phyloP scores from a whole-genome alignment of 2,888 invertebrate genomes.

The Drosophila cracens region DNA sequence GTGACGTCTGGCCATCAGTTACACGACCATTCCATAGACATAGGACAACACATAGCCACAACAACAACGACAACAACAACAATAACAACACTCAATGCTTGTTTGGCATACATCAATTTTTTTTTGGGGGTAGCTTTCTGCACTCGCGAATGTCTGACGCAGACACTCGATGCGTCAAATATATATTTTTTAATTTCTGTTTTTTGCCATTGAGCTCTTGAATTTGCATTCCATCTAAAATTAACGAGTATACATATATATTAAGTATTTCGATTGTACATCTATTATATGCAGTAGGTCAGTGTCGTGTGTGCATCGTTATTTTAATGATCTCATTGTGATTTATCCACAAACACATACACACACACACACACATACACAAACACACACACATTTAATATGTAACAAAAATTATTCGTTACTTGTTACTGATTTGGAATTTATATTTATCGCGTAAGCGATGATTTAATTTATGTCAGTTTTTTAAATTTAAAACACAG shows the following conservation, averaged over 20 bases:
- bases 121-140: conserved; percentile 43
- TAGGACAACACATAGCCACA: conserved; percentile 31
- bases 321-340: conserved; percentile 47
- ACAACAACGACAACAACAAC: neutral
- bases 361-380: neutral
- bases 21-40: conserved; percentile 40
- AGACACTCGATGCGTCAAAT: conserved; percentile 64
- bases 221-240: conserved; percentile 61
- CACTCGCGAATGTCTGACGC: conserved; percentile 64
- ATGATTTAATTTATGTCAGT: conserved; percentile 76
- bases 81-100: conserved; percentile 52
- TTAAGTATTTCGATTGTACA: conserved; percentile 22
- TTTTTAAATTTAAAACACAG: conserved; percentile 69
- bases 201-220: conserved; percentile 34
- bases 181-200: conserved; percentile 10
- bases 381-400: neutral
- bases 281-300: conserved; percentile 46
- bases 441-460: conserved; percentile 43
- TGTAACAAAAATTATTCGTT: conserved; percentile 11
- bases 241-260: conserved; percentile 15
- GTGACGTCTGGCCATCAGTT: conserved; percentile 75
- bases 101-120: conserved; percentile 73
- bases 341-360: conserved; percentile 17
- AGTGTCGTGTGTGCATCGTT: conserved; percentile 50
- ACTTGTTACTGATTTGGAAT: conserved; percentile 4